These are phyloP conservation scores for Pasiphila rectangulata DNA, from an alignment of 2,888 invertebrate species.

Conservation along the genomic window DNA sequence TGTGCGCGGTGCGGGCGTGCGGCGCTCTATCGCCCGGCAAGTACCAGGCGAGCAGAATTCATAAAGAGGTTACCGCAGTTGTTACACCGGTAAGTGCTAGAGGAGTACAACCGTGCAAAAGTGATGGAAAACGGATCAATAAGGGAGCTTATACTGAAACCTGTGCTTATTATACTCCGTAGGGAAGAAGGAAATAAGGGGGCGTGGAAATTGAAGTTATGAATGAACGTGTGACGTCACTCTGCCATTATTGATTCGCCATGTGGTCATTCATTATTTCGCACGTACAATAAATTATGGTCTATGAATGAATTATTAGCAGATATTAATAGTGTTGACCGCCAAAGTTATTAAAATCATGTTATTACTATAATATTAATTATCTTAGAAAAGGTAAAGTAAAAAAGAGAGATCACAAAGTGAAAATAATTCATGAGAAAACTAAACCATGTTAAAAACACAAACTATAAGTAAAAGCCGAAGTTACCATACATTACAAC, in stretches of 20 bases:
- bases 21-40: conserved; percentile 71
- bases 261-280: conserved; percentile 15
- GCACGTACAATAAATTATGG: no score
- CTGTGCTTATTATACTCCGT: no score
- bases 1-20: conserved; percentile 77
- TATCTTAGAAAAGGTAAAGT: no score
- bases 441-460: no score
- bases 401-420: no score
- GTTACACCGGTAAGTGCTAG: conserved; percentile 7
- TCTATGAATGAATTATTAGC: no score
- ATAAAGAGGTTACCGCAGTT: conserved; percentile 33
- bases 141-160: conserved; percentile 16
- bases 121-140: conserved; percentile 28
- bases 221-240: conserved; percentile 27
- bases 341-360: no score
- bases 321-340: no score
- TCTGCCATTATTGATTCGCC: conserved; percentile 11
- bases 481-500: no score
- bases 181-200: conserved; percentile 20
- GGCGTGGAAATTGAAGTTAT: conserved; percentile 37
- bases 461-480: no score
- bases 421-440: no score
- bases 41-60: conserved; percentile 62
- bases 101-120: conserved; percentile 14
- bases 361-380: no score